Conservation (phyloP, 2,888 invertebrate species). For the Drosophila fulvimacula region DNA sequence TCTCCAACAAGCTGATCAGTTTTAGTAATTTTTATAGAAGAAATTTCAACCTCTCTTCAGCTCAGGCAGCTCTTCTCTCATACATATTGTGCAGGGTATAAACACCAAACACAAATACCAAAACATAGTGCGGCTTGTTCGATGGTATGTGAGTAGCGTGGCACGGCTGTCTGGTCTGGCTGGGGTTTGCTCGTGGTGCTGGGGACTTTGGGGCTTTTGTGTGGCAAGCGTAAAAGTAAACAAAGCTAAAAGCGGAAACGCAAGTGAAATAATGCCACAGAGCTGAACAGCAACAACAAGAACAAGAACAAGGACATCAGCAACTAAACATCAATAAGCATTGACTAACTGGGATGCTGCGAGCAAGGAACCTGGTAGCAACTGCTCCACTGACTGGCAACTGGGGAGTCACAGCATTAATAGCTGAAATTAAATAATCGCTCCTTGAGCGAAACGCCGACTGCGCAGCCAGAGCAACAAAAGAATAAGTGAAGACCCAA, state of each 20-base stretch:
- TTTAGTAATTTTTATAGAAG: neutral
- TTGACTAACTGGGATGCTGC: slow-evolving; percentile 72
- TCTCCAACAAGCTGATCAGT: no score
- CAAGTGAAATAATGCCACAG: slow-evolving; percentile 72
- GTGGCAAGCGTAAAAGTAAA: slow-evolving; percentile 78
- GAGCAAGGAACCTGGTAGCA: slow-evolving; percentile 38
- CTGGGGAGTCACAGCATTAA: slow-evolving; percentile 70
- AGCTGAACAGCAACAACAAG: slow-evolving; percentile 44
- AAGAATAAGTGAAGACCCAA: slow-evolving; percentile 66
- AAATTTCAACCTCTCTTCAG: neutral
- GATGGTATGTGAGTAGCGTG: slow-evolving; percentile 42
- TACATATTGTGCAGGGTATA: slow-evolving; percentile 36
- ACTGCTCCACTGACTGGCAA: slow-evolving; percentile 45
- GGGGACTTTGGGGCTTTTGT: slow-evolving; percentile 78
- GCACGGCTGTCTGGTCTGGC: slow-evolving; percentile 35
- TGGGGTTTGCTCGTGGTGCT: slow-evolving; percentile 54
- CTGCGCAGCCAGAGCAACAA: slow-evolving; percentile 40
- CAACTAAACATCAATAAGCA: slow-evolving; percentile 79
- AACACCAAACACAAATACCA: slow-evolving; percentile 71
- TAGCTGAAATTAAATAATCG: slow-evolving; percentile 79
- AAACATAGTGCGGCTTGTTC: slow-evolving; percentile 76
- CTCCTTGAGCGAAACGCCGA: slow-evolving; percentile 67
- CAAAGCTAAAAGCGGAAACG: slow-evolving; percentile 80
- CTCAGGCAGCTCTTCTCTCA: neutral
- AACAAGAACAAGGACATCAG: slow-evolving; percentile 30